Conservation (phyloP, 2,888 invertebrate genomes). For the Frankliniella fusca region DNA sequence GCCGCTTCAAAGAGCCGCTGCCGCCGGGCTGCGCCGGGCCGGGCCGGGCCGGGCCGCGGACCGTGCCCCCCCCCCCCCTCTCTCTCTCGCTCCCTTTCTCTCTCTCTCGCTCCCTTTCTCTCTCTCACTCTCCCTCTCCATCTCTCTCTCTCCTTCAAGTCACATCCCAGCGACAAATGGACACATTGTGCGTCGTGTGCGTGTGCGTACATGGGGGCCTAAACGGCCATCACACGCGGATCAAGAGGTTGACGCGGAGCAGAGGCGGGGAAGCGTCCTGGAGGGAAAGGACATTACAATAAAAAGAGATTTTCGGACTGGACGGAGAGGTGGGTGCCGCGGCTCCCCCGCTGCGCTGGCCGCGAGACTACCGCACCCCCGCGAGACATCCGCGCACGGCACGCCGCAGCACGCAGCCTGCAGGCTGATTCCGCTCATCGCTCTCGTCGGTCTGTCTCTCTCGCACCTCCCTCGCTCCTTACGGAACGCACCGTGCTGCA, state of each 20-base stretch:
- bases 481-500: no score
- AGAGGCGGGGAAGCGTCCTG: not conserved
- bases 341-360: no score
- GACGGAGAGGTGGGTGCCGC: no score
- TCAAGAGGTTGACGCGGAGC: not conserved
- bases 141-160: not conserved
- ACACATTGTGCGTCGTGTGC: not conserved
- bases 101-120: not conserved
- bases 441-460: no score
- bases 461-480: no score
- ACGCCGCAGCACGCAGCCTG: no score
- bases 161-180: not conserved
- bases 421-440: no score
- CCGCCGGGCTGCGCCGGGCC: no score
- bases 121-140: not conserved
- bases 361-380: no score
- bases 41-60: not conserved
- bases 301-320: not conserved
- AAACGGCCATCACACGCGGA: not conserved
- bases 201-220: no score
- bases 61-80: not conserved
- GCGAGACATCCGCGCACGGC: no score
- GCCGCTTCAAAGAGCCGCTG: no score
- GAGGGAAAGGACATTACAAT: not conserved
- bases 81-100: not conserved